Base-by-base conservation (phyloP, 1,140 invertebrate genomes). In the Magallana ariakensis region DNA sequence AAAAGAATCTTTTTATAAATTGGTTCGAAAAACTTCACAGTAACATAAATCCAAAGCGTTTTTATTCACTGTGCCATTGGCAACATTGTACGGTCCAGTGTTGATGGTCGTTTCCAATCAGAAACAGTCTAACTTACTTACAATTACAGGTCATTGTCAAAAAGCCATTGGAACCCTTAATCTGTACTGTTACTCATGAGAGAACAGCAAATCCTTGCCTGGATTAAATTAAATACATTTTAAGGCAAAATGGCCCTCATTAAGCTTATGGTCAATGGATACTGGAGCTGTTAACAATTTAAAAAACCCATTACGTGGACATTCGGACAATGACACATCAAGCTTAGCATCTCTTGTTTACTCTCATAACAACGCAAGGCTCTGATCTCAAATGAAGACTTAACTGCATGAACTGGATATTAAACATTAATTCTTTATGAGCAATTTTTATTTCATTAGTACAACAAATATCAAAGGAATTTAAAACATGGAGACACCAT, bases 181-280 rank as follows among this genome's bases (percentile, higher is more conserved):
- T 75, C 66, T 75, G 66, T 26, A 75, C 22, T 10, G 66, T 75
- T 75, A 75, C 26, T 26, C 8, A 10, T 75, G 9, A 75, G 6
- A 75, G 66, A 75, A 26, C 66, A 75, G 66, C 22, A 75, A 75
- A 75, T 75, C 66, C 9, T 19, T 11, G 66, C 66, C 22, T 19
- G 66, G 33, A 26, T 75, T 26, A 22, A 75, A n/a, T 62, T 62
- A 62, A 62, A 62, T 8, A 19, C 7, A 75, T 75, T 75, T 26
- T 26, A 70, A 16, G 22, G 66, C 66, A 46, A 75, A 75, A 11
- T 75, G 66, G 33, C 66, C 66, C 22, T 75, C 66, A 75, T 22
- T 26, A 1, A 22, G 8, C 22, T 26, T 22, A 13, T 75, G 22
- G 66, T 75, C 66, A 75, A 2, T 13, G 13, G 15, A 26, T 75